Percentiles rank a stretch among this genome's conserved stretches.
Conservation (phyloP, 1,140 invertebrate species). For the Sinonovacula constricta region DNA sequence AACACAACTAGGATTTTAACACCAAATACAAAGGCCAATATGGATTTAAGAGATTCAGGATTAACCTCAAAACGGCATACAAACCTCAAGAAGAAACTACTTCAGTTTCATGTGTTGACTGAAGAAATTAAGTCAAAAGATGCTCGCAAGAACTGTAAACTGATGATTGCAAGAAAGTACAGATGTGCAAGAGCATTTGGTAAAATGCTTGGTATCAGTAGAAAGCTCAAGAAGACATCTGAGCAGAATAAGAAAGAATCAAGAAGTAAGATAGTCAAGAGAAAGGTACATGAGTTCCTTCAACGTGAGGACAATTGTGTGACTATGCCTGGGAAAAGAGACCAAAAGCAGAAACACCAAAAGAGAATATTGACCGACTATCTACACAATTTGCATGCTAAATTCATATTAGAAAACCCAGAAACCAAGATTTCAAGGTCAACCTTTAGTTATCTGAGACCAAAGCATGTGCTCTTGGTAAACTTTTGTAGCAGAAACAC, state of each 20-base stretch:
- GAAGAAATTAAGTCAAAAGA: conserved; percentile 10
- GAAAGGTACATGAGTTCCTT: conserved; percentile 25
- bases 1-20: background rate
- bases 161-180: conserved; percentile 33
- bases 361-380: conserved; percentile 37
- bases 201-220: background rate
- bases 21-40: conserved; percentile 9
- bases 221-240: background rate
- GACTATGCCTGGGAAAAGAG: conserved; percentile 39
- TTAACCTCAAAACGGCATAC: background rate
- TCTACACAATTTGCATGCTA: conserved; percentile 31
- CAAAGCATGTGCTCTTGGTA: conserved; percentile 15
- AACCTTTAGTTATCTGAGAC: conserved; percentile 17
- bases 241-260: background rate
- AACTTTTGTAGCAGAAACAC: conserved; percentile 31
- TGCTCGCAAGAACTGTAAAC: background rate
- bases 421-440: conserved; percentile 18
- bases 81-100: conserved; percentile 13
- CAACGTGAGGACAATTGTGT: conserved; percentile 42
- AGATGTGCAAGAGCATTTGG: conserved; percentile 13
- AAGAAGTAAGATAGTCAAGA: background rate
- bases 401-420: conserved; percentile 41
- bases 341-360: conserved; percentile 19
- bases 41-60: background rate
- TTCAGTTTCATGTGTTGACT: conserved; percentile 16